Base-by-base conservation (phyloP, 2,113 vertebrate genomes). In the Carassius auratus region DNA sequence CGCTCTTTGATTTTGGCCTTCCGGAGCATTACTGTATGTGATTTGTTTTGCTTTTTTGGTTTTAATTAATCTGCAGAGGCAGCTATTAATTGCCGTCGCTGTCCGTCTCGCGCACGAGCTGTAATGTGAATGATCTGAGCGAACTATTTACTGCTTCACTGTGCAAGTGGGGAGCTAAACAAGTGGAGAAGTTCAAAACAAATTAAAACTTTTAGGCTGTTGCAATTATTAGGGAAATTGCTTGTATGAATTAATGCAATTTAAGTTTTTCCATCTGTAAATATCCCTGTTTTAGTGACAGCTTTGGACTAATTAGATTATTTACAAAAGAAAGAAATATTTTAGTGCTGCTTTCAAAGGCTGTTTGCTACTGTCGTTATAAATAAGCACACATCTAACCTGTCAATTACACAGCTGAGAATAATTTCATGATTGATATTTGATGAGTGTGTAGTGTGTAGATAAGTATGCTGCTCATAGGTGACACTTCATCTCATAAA, bases 21-120 rank as follows among this genome's bases (percentile, higher is more conserved):
- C 4, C 2, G n/a, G 7, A 9, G 76, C 81, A 45, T 78, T 57
- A 80, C 83, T 78, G n/a, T 50, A 84, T 36, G 42, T 42, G 52
- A 61, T 59, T 68, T 88, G 86, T 81, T 86, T 84, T 86, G 62
- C 80, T 78, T 84, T 78, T 77, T 75, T 77, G 86, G 68, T 85
- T 88, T 87, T 87, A 89, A 89, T 89, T 87, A 86, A 87, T 85
- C 83, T 84, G 79, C 61, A 83, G 86, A 87, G 77, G 83, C 88
- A 77, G 87, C 82, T 86, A 89, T 88, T 91, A 88, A 91, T 89
- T 91, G 90, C 75, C 62, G 77, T 85, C 74, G 19, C 87, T 88
- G 88, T 88, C 87, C 83, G 80, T 91, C 81, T 75, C 52, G 52
- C 85, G 82, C 86, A 81, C 86, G 75, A 23, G 85, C 81, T 85